These are phyloP conservation scores for Synanthedon vespiformis DNA, from an alignment of 2,888 invertebrate genomes.

Conservation along the genomic window DNA sequence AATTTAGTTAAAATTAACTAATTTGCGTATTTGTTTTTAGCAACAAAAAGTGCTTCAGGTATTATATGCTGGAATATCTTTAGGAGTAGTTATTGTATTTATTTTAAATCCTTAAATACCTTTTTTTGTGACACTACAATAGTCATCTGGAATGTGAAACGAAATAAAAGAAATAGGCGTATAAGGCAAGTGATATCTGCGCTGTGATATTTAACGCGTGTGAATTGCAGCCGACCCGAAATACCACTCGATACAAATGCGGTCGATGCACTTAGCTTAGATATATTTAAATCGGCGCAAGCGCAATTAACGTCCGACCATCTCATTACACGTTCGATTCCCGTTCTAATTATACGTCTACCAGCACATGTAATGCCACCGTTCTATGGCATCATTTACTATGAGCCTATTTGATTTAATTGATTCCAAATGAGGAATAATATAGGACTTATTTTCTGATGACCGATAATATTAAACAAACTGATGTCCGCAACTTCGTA, in stretches of 20 bases:
- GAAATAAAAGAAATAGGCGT: too few relatives aligned
- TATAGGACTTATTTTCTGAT: not conserved
- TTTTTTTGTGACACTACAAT: too few relatives aligned
- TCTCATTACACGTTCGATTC: conserved; percentile 43
- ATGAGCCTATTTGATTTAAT: not conserved
- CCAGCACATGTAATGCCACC: conserved; percentile 2
- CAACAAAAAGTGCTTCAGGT: too few relatives aligned
- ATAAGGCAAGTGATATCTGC: too few relatives aligned
- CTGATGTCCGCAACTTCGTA: too few relatives aligned
- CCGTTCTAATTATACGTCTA: conserved; percentile 31
- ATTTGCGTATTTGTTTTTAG: too few relatives aligned
- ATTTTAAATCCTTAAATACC: too few relatives aligned
- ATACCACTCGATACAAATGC: conserved; percentile 11
- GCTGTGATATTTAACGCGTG: not conserved
- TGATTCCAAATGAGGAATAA: not conserved
- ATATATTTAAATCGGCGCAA: conserved; percentile 43
- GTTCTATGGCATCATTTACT: not conserved
- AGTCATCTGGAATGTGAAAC: too few relatives aligned
- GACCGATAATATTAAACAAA: too few relatives aligned
- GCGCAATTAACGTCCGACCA: conserved; percentile 37
- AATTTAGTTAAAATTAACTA: too few relatives aligned
- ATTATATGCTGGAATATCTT: too few relatives aligned
- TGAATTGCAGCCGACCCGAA: not conserved
- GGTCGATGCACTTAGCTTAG: conserved; percentile 40
- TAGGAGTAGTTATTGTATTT: too few relatives aligned